Base-by-base conservation (phyloP, 2,888 invertebrate species). In the Lordiphosa andalusiaca region DNA sequence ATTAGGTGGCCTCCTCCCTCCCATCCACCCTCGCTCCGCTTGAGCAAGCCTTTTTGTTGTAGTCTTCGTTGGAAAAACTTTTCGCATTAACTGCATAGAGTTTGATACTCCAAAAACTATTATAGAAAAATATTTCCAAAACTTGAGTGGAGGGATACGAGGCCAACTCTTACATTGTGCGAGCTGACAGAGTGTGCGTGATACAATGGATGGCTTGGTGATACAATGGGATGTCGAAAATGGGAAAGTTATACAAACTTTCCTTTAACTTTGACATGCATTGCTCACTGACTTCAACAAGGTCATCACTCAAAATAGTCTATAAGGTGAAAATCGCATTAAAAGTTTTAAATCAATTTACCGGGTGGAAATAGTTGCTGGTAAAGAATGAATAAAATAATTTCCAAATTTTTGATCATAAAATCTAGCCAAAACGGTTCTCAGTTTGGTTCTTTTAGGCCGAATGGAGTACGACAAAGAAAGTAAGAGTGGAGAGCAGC, bases 71-170 rank as follows among this genome's bases (percentile, higher is more conserved):
- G 44, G 36, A 53, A 53, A 65, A 67, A 77, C 58, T 81, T 77
- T 77, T 81, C 77, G 67, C 81, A 81, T 81, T 81, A 77, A 67
- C 64, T 77, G 54, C 71, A 44, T 33, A 30, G 64, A 60, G 63
- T 67, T 72, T 69, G 72, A 77, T 81, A 73, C 77, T 77, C 72
- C 74, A 74, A 81, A 75, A 74, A 73, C 77, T 77, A 81, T 81
- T 81, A 81, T 68, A 74, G 81, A 70, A 77, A 77, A 81, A 81
- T 77, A 72, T 77, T 81, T 81, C 69, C 67, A 38, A 64, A 58
- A 58, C 78, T 63, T 35, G 53, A 30, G 35, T 41, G 42, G 10
- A 12, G 37, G 25, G 42, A 12, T 21, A 49, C 6, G 25, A 42
- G 13, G 12, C 48, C 58, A 50, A 53, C 42, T 53, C 25, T 38